These are phyloP conservation scores for Corythornis madagascariensis DNA, from an alignment of 2,113 vertebrate species.

Conservation along the genomic window DNA sequence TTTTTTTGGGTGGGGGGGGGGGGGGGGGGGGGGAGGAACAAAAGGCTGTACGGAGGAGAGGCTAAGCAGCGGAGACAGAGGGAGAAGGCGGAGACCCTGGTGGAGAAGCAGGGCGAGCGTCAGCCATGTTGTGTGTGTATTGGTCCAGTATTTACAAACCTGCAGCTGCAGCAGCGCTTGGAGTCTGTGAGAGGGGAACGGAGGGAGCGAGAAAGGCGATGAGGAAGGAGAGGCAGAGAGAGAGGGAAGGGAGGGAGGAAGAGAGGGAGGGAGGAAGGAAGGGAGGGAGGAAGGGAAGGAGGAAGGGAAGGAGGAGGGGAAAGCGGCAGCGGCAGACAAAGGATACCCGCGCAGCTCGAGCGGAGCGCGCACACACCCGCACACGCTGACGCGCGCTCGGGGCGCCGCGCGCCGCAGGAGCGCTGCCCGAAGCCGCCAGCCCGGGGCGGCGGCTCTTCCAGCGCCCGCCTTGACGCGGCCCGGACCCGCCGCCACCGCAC, in stretches of 20 bases:
- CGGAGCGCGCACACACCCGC: background rate
- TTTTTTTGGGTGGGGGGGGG: conserved; percentile 14
- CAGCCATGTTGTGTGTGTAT: conserved; percentile 82
- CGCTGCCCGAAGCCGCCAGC: too few relatives aligned
- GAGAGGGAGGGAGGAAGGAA: conserved; percentile 57
- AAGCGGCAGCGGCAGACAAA: conserved; percentile 48
- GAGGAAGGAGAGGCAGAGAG: conserved; percentile 22
- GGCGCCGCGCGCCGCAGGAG: too few relatives aligned
- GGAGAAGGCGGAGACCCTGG: conserved; percentile 50
- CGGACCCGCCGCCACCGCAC: too few relatives aligned
- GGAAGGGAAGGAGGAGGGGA: conserved; percentile 52
- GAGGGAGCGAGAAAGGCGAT: background rate
- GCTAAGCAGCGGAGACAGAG: conserved; percentile 29
- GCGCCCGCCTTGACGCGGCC: too few relatives aligned
- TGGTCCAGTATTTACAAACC: conserved; percentile 70
- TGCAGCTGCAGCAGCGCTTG: conserved; percentile 67
- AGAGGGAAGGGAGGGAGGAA: conserved; percentile 50
- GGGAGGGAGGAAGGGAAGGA: conserved; percentile 54
- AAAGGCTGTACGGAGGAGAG: conserved; percentile 30
- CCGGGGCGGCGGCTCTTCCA: too few relatives aligned
- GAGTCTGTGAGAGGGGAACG: conserved; percentile 19
- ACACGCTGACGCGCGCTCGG: too few relatives aligned
- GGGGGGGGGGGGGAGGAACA: background rate
- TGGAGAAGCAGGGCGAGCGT: conserved; percentile 68
- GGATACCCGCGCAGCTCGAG: conserved; percentile 22